These are phyloP conservation scores for Coboldia fuscipes DNA, from an alignment of 1,140 invertebrate genomes.

Conservation along the genomic window DNA sequence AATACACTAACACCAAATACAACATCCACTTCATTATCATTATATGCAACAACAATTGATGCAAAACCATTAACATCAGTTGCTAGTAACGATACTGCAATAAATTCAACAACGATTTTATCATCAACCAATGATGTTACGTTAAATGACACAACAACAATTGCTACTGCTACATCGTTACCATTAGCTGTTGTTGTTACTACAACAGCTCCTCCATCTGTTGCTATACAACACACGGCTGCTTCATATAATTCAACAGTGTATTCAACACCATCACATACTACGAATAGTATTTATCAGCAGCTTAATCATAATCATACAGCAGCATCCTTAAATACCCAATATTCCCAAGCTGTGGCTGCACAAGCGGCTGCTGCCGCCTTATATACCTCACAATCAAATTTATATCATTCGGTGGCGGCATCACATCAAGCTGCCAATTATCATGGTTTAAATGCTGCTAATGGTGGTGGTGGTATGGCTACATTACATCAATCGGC, in stretches of 20 bases:
- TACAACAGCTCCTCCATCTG: conserved; percentile 11
- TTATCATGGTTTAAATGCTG: conserved; percentile 10
- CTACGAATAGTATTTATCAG: background rate
- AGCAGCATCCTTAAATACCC: conserved; percentile 1
- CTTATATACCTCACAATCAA: conserved; percentile 3
- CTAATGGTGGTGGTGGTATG: conserved; percentile 4
- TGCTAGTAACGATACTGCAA: conserved; percentile 12
- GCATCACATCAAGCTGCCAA: conserved; percentile 22
- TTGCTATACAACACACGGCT: conserved; percentile 7
- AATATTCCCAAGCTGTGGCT: conserved; percentile 15
- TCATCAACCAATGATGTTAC: conserved; percentile 11
- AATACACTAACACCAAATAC: background rate
- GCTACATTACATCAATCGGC: conserved; percentile 14
- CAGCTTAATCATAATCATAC: too few relatives aligned
- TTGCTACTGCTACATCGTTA: background rate
- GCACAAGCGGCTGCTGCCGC: conserved; percentile 12
- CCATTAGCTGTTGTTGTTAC: conserved; percentile 10
- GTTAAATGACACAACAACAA: conserved; percentile 3
- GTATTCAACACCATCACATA: conserved; percentile 4
- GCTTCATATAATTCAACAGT: background rate
- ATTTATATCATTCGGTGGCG: conserved; percentile 10
- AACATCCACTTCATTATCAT: background rate
- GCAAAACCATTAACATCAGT: conserved; percentile 10
- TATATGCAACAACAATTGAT: conserved; percentile 7
- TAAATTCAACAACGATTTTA: background rate